These are phyloP conservation scores for Drosophila lacteicornis DNA, from an alignment of 1,140 invertebrate genomes.

Conservation along the genomic window DNA sequence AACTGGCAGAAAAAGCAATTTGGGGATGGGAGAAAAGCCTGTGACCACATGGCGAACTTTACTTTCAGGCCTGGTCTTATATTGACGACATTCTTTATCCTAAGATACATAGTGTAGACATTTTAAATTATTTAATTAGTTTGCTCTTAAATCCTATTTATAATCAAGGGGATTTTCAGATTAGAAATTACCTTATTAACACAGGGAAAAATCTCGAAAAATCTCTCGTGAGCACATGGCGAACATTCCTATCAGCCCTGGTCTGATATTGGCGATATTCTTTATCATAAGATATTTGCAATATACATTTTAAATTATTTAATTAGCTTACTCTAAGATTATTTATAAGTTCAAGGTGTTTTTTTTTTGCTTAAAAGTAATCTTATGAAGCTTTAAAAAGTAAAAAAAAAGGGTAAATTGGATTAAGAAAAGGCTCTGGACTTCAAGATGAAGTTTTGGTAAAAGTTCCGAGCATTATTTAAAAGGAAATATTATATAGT, in stretches of 20 bases:
- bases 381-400: too few relatives aligned
- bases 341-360: not conserved
- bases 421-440: too few relatives aligned
- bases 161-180: not conserved
- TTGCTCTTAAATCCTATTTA: not conserved
- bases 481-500: too few relatives aligned
- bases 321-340: not conserved
- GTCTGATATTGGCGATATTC: conserved; percentile 1
- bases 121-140: conserved; percentile 3
- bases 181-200: too few relatives aligned
- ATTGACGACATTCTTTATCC: not conserved
- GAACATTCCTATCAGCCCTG: not conserved
- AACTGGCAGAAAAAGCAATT: conserved; percentile 7
- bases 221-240: conserved; percentile 41
- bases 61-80: not conserved
- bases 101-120: not conserved
- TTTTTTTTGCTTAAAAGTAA: not conserved
- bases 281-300: not conserved
- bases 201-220: not conserved
- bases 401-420: too few relatives aligned
- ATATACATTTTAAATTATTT: not conserved
- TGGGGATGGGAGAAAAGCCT: not conserved
- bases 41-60: conserved; percentile 32
- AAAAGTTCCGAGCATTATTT: too few relatives aligned
- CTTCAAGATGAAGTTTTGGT: too few relatives aligned